Evolutionary conservation across 2,888 invertebrate species (phyloP).

Genomic region (Plusia festucae): DNA sequence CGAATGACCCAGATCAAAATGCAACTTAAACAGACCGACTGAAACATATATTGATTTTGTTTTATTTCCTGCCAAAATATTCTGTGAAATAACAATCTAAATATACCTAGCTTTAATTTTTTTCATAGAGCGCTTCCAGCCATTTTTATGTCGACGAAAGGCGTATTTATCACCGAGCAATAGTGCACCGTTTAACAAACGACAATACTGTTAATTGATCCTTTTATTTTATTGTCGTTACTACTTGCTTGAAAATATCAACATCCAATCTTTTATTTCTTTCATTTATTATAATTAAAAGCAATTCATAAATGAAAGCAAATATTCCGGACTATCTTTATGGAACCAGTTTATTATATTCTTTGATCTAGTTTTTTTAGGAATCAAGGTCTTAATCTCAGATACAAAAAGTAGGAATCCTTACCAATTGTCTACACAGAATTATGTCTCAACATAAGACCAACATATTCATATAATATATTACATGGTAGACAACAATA

Average conservation of each 20-base stretch:
- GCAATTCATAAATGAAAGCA: no score
- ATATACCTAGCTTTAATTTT: background rate
- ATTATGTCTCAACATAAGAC: conserved; percentile 59
- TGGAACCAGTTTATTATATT: conserved; percentile 1
- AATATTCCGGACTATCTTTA: conserved; percentile 12
- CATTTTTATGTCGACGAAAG: conserved; percentile 27
- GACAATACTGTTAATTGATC: conserved; percentile 40
- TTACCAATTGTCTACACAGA: conserved; percentile 60
- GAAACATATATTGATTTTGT: conserved; percentile 36
- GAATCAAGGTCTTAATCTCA: background rate
- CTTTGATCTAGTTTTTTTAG: background rate
- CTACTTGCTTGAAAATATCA: conserved; percentile 57
- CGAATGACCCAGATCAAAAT: conserved; percentile 83
- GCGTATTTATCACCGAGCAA: conserved; percentile 10
- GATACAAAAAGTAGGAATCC: background rate
- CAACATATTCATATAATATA: conserved; percentile 70
- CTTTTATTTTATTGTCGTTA: conserved; percentile 43
- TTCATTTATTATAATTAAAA: background rate
- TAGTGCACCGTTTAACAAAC: conserved; percentile 33
- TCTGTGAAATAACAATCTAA: background rate
- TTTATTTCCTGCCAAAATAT: background rate
- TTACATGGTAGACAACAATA: conserved; percentile 70
- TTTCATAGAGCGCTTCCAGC: background rate
- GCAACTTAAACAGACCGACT: conserved; percentile 63
- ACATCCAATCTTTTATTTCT: conserved; percentile 42